Evolutionary conservation across 2,888 invertebrate genomes (phyloP).

Genomic region (Zele albiditarsus): DNA sequence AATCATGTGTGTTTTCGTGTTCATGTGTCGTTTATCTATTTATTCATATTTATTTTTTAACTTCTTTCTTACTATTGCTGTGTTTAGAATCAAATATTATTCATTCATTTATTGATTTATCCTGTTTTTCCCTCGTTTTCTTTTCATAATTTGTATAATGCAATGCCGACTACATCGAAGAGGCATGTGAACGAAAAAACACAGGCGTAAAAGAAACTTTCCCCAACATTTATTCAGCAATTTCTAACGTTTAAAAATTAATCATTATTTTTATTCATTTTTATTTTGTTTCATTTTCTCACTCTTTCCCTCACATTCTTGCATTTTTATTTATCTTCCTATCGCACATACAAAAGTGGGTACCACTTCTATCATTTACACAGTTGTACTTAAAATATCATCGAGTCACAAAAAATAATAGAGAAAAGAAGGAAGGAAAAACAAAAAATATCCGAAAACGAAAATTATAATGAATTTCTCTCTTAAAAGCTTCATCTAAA

Average conservation of each 20-base stretch:
- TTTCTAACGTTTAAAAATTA: not conserved
- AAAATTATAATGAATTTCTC: not conserved
- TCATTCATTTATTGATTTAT: not conserved
- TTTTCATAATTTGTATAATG: constrained; percentile 44
- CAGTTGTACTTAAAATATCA: not conserved
- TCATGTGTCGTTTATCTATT: not conserved
- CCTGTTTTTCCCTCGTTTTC: not conserved
- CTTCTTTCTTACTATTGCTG: constrained; percentile 42
- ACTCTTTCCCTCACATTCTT: not conserved
- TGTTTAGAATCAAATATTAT: constrained; percentile 24
- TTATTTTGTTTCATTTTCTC: not conserved
- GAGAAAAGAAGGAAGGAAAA: not conserved
- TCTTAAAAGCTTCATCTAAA: not conserved
- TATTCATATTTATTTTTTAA: not conserved
- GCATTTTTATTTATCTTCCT: constrained; percentile 21
- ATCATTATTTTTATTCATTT: constrained; percentile 14
- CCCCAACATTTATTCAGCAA: not conserved
- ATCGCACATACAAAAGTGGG: not conserved
- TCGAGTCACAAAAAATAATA: not conserved
- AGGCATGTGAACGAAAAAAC: constrained; percentile 40
- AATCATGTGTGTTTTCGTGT: constrained; percentile 32
- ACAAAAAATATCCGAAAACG: not conserved
- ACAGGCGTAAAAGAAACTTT: not conserved
- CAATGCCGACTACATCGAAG: constrained; percentile 41
- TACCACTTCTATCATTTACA: not conserved